phyloP scores from a whole-genome alignment of 2,888 invertebrate genomes.

The Rhagium mordax region DNA sequence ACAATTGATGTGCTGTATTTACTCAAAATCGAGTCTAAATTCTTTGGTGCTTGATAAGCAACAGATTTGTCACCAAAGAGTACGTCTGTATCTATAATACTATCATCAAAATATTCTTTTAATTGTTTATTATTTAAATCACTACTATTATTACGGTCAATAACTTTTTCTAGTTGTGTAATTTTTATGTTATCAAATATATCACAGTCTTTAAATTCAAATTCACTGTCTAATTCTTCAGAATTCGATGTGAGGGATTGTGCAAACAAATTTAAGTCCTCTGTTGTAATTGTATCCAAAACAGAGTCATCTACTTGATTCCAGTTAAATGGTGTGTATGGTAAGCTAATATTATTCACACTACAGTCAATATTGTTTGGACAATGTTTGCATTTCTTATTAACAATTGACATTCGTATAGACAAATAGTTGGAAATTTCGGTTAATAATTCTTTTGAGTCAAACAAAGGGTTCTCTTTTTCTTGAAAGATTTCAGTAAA shows the following conservation, averaged over 20 bases:
- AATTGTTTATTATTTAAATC: background rate
- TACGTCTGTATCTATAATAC: constrained; percentile 28
- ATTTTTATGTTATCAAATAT: constrained; percentile 37
- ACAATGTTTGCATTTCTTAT: constrained; percentile 70
- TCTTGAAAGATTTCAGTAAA: background rate
- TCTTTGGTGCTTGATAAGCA: constrained; percentile 57
- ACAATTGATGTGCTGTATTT: constrained; percentile 45
- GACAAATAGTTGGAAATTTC: constrained; percentile 65
- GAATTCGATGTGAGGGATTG: constrained; percentile 49
- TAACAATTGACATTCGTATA: constrained; percentile 45
- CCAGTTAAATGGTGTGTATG: constrained; percentile 26
- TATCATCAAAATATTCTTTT: constrained; percentile 36
- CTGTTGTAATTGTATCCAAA: constrained; percentile 54
- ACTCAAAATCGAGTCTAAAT: constrained; percentile 49
- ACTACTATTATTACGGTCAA: background rate
- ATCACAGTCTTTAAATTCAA: background rate
- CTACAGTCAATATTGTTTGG: constrained; percentile 69
- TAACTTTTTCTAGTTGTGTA: constrained; percentile 40
- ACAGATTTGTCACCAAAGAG: constrained; percentile 47
- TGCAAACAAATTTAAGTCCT: constrained; percentile 56
- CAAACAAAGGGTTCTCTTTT: constrained; percentile 29
- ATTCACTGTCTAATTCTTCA: constrained; percentile 10
- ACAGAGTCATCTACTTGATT: constrained; percentile 49
- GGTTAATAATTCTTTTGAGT: constrained; percentile 70
- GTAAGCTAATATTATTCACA: background rate